Conservation (phyloP, 2,888 invertebrate genomes). For the Ochropleura plecta region DNA sequence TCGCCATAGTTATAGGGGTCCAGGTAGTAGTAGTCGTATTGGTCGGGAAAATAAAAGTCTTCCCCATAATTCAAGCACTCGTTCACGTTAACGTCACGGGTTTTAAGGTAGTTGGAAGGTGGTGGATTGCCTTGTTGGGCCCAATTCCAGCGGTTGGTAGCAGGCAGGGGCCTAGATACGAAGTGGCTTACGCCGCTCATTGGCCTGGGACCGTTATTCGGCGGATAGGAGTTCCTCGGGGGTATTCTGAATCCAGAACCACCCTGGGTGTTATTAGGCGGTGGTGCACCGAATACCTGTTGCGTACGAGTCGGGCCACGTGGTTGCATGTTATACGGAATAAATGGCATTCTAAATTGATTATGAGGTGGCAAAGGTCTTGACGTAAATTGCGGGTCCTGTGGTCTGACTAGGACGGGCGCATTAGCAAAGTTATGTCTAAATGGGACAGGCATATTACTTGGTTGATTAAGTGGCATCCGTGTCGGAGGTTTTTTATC, state of each 20-base stretch:
- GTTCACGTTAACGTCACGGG: no score
- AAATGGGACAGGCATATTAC: neutral
- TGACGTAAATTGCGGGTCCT: neutral
- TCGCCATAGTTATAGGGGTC: no score
- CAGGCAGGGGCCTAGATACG: neutral
- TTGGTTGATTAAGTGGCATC: neutral
- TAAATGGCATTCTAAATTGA: neutral
- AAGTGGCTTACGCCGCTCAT: neutral
- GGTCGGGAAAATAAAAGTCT: no score
- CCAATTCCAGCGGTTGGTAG: conserved; percentile 6
- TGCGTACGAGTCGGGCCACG: neutral
- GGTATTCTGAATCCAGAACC: neutral
- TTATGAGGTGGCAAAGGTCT: neutral
- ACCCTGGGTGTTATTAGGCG: neutral
- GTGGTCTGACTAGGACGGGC: neutral
- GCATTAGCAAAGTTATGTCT: neutral
- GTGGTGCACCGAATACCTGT: neutral
- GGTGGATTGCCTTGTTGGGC: neutral
- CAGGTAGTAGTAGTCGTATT: no score
- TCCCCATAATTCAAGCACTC: no score
- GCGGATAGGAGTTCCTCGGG: neutral
- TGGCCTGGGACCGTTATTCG: neutral
- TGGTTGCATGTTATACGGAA: no score
- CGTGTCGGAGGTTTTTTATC: neutral
- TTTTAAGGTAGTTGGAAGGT: no score